phyloP scores from a whole-genome alignment of 2,113 vertebrate genomes.

The Saccopteryx bilineata region DNA sequence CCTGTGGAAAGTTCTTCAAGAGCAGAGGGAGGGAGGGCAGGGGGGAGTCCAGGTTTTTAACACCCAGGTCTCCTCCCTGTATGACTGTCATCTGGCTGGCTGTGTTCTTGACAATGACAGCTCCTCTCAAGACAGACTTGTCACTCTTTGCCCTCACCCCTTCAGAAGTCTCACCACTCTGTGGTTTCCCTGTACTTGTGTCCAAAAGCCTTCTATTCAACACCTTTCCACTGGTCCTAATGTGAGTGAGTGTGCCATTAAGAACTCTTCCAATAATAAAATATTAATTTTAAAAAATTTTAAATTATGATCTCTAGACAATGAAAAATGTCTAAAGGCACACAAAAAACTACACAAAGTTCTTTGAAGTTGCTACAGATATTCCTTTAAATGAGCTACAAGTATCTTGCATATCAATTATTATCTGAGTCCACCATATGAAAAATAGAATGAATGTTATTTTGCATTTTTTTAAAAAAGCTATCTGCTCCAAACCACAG shows the following conservation, averaged over 20 bases:
- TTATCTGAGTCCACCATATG: neutral
- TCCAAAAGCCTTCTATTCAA: neutral
- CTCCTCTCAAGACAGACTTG: neutral
- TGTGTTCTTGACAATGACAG: neutral
- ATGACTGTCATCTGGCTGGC: neutral
- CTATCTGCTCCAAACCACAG: neutral
- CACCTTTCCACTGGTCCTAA: neutral
- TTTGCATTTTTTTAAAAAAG: neutral
- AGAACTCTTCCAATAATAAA: neutral
- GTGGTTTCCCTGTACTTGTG: neutral
- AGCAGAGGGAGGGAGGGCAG: neutral
- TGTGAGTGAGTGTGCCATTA: neutral
- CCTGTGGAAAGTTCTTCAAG: neutral
- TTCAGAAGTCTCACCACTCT: neutral
- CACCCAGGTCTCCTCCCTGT: neutral
- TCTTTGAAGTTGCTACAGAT: neutral
- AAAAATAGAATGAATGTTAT: neutral
- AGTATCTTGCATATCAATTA: neutral
- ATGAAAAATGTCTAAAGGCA: neutral
- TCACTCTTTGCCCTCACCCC: neutral
- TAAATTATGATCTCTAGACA: neutral
- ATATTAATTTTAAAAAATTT: neutral
- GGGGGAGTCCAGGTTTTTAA: neutral
- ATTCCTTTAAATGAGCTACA: neutral
- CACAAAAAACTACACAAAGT: constrained; percentile 20